Conservation (phyloP, 2,888 invertebrate genomes). For the Diploptera punctata region DNA sequence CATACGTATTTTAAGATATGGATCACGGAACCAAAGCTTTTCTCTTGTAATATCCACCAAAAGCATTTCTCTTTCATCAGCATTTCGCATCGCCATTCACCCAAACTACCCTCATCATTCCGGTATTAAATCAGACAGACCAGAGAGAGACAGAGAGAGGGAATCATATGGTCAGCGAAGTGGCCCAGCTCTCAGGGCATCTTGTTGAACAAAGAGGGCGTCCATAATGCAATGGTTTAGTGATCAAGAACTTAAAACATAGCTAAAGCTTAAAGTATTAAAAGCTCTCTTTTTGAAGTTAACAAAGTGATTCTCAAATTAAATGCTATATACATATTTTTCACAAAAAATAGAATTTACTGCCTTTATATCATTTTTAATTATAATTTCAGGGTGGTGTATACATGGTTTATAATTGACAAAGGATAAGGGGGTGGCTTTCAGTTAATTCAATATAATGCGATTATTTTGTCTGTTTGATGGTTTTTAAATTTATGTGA, state of each 20-base stretch:
- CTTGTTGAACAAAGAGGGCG: background rate
- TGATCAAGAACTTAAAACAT: background rate
- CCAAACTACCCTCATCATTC: background rate
- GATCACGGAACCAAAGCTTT: background rate
- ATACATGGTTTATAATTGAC: too few species aligned
- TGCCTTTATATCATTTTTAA: too few species aligned
- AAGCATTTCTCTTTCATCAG: conserved; percentile 6
- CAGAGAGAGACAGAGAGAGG: too few species aligned
- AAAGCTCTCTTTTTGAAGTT: conserved; percentile 13
- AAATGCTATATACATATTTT: background rate
- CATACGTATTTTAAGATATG: background rate
- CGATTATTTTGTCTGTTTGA: too few species aligned
- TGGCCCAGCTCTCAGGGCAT: background rate
- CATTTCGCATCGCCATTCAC: background rate
- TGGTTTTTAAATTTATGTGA: too few species aligned
- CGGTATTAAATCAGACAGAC: conserved; percentile 8
- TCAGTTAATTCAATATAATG: too few species aligned
- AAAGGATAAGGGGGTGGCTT: too few species aligned
- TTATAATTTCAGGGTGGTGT: too few species aligned
- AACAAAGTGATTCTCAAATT: background rate
- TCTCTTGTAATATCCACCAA: background rate
- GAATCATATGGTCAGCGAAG: conserved; percentile 14
- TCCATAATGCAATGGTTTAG: background rate
- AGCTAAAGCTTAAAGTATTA: background rate
- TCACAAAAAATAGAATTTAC: too few species aligned